Evolutionary conservation across 1,140 invertebrate genomes (phyloP), one percentile per base, ranked within the genome.

Genomic region (Physella acuta): DNA sequence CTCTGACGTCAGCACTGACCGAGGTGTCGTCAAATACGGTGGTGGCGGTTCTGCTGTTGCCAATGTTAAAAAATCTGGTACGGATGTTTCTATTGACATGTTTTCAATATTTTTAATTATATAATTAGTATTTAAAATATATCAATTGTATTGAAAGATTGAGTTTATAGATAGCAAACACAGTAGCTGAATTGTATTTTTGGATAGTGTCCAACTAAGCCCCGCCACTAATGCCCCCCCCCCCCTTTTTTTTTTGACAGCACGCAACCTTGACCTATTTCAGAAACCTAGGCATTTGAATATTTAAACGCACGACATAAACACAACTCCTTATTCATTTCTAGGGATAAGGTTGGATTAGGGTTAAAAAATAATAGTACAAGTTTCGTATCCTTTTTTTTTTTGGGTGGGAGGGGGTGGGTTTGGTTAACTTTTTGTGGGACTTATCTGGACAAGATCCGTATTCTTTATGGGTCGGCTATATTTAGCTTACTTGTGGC

Each of bases 11-110:
- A 2, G 65, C 76, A 8, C 39, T 86, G 28, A 88, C 87, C 0
- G 85, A 88, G 86, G 71, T 88, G n/a, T 84, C 84, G n/a, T 84
- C 81, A 59, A 88, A 88, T 73, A 83, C 85, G 20, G 85, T 85
- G 3, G 84, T 84, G 36, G 82, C 84, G 20, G 85, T 84, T 16
- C 82, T 88, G 24, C 79, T 88, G 63, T 74, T 87, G 55, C 87
- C 87, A 1, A 84, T 87, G 2, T 68, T 87, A n/a, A 77, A 75
- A 24, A 72, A 80, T 67, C 71, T 86, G 77, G 85, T 86, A 72
- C 78, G 75, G 16, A 11, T 51, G 36, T 24, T 30, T 14, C 34
- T 3, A 26, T 59, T 8, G 31, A 24, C 30, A 30, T 30, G n/a
- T 51, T 5, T 30, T 34, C 30, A 28, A n/a, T n/a, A n/a, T 31